Evolutionary conservation across 2,113 vertebrate genomes (phyloP).

Genomic region (Cebus imitator): DNA sequence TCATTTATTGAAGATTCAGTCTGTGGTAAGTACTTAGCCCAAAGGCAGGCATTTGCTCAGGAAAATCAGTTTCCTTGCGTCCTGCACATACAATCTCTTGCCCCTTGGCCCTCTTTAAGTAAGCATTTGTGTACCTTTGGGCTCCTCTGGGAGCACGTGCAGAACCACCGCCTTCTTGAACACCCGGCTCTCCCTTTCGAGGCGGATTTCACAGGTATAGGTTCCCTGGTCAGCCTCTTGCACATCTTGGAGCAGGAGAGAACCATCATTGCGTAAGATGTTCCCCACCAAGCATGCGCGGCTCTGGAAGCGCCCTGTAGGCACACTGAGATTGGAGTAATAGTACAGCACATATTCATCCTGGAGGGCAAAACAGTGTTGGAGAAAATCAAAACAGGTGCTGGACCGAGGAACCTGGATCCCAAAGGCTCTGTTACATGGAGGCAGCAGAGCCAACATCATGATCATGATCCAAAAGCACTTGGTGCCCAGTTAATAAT

Average conservation of each 20-base stretch:
- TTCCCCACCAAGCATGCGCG: conserved; percentile 86
- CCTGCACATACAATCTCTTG: background rate
- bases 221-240: conserved; percentile 86
- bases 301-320: conserved; percentile 74
- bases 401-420: background rate
- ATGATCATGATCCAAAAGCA: background rate
- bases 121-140: conserved; percentile 36
- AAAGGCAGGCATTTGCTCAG: background rate
- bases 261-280: conserved; percentile 85
- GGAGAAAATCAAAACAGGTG: background rate
- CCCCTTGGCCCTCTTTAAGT: background rate
- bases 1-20: background rate
- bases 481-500: background rate
- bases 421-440: background rate
- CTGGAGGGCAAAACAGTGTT: conserved; percentile 52
- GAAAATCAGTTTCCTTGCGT: background rate
- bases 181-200: conserved; percentile 58
- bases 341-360: conserved; percentile 81
- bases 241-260: conserved; percentile 88
- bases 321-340: conserved; percentile 72
- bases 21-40: background rate
- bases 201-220: conserved; percentile 89
- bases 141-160: background rate
- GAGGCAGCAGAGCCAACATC: background rate
- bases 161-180: conserved; percentile 74